Evolutionary conservation across 2,888 invertebrate species (phyloP), one percentile per base, ranked within the genome.

Genomic region (Elegia similella): DNA sequence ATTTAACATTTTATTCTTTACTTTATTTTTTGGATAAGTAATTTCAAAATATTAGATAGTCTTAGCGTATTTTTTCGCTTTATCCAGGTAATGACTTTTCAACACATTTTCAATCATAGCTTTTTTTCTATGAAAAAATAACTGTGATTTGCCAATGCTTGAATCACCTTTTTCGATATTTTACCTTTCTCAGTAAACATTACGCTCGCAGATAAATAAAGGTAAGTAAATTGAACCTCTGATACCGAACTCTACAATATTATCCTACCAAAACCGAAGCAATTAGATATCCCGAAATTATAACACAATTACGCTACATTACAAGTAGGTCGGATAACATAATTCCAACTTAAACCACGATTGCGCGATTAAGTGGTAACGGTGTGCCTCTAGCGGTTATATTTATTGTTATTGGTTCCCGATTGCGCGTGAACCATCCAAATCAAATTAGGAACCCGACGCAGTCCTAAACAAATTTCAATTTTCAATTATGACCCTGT

Each of bases 391-490:
- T 70, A 74, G 76, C 62, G 72, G 73, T 74, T 75, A 76, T 84
- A 86, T 88, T 86, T 87, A 86, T 84, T 82, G 81, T 84, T 84
- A 87, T 86, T 13, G 47, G 48, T 55, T 48, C 42, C 48, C 72
- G 82, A 87, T 84, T 84, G 82, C 80, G 69, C 74, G 75, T 59
- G 56, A 75, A 71, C 73, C 23, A 78, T 76, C 78, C 79, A 81
- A 87, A 89, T 89, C 82, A 80, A 90, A 88, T 90, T 88, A 89
- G 80, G 66, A 77, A 75, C 72, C 80, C 80, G 73, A 73, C 76
- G 75, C 77, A 77, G 80, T 84, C 88, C 89, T 89, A 88, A 88
- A 89, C 87, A 90, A 91, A 90, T 91, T 90, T 88, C 86, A 88
- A 89, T 89, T 88, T 87, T 86, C 89, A 89, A 90, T 90, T 89